A percentile compares a stretch with the other conserved stretches of the same genome.
These are phyloP conservation scores for Siniperca knerii DNA, from an alignment of 2,113 vertebrate species.

Conservation along the genomic window DNA sequence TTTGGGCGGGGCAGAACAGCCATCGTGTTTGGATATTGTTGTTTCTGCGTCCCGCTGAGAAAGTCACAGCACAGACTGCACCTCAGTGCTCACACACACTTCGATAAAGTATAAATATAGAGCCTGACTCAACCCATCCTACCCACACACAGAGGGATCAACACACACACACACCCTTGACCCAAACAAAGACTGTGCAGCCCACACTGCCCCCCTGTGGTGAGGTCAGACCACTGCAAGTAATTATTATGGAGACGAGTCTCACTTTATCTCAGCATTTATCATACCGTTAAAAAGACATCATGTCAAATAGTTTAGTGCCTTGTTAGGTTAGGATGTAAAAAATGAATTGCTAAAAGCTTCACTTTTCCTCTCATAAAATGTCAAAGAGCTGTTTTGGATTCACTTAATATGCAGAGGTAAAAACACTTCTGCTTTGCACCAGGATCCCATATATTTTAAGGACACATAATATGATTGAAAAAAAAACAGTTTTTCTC, in stretches of 20 bases:
- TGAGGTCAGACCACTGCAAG: slow-evolving; percentile 32
- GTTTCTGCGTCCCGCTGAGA: slow-evolving; percentile 63
- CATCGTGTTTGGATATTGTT: slow-evolving; percentile 49
- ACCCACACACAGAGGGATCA: slow-evolving; percentile 56
- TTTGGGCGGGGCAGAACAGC: slow-evolving; percentile 43
- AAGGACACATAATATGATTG: too few relatives aligned
- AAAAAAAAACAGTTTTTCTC: not conserved
- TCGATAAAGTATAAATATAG: slow-evolving; percentile 64
- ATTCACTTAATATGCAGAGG: not conserved
- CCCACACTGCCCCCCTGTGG: slow-evolving; percentile 75
- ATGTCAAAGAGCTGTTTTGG: not conserved
- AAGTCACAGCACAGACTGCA: slow-evolving; percentile 66
- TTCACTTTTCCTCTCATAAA: too few relatives aligned
- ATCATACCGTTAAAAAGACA: not conserved
- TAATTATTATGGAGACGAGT: not conserved
- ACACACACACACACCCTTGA: slow-evolving; percentile 34
- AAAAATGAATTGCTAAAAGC: not conserved
- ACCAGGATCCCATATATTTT: not conserved
- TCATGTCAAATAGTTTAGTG: not conserved
- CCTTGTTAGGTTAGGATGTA: not conserved
- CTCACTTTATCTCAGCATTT: not conserved
- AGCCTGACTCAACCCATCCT: slow-evolving; percentile 64
- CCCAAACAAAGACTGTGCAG: slow-evolving; percentile 19
- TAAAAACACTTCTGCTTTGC: not conserved
- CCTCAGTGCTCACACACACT: slow-evolving; percentile 35